A percentile compares a stretch with the other conserved stretches of the same genome.
Evolutionary conservation across 2,888 invertebrate species (phyloP).

Genomic region (Brachyptera putata): DNA sequence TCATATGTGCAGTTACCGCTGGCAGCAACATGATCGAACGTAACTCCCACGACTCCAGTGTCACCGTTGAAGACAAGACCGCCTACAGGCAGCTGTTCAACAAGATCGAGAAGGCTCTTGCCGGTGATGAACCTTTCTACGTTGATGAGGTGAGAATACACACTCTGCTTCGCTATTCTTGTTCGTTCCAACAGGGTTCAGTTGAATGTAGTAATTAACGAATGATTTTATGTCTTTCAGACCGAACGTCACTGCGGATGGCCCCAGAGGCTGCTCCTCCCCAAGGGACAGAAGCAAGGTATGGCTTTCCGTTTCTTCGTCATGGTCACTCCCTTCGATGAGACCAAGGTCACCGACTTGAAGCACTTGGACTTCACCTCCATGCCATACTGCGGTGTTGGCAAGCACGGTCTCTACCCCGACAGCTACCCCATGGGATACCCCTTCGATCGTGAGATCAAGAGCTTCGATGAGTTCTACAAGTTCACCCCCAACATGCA

Average conservation of each 20-base stretch:
- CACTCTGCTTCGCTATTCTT: too few relatives aligned
- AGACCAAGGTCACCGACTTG: slow-evolving; percentile 17
- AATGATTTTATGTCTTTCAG: slow-evolving; percentile 13
- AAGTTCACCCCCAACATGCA: slow-evolving; percentile 53
- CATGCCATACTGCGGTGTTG: slow-evolving; percentile 42
- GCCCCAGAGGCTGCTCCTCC: slow-evolving; percentile 66
- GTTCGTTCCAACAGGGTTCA: too few relatives aligned
- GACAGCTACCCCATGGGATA: slow-evolving; percentile 55
- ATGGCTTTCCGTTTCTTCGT: slow-evolving; percentile 61
- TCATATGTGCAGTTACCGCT: slow-evolving; percentile 44
- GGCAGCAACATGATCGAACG: slow-evolving; percentile 67
- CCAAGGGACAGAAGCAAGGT: slow-evolving; percentile 64
- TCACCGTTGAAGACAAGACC: slow-evolving; percentile 59
- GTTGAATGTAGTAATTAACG: too few relatives aligned
- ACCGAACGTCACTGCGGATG: slow-evolving; percentile 55
- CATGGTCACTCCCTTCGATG: slow-evolving; percentile 58
- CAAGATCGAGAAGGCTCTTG: slow-evolving; percentile 53
- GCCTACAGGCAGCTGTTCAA: slow-evolving; percentile 61
- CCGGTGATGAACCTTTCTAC: slow-evolving; percentile 51
- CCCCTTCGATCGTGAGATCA: slow-evolving; percentile 55
- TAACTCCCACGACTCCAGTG: slow-evolving; percentile 61
- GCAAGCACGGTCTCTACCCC: slow-evolving; percentile 42
- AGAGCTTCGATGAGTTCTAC: slow-evolving; percentile 38
- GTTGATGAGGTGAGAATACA: slow-evolving; percentile 35
- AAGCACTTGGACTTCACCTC: slow-evolving; percentile 63